A percentile compares a stretch with the other conserved stretches of the same genome.
phyloP scores from a whole-genome alignment of 2,888 invertebrate species.

The Leptura quadrifasciata region DNA sequence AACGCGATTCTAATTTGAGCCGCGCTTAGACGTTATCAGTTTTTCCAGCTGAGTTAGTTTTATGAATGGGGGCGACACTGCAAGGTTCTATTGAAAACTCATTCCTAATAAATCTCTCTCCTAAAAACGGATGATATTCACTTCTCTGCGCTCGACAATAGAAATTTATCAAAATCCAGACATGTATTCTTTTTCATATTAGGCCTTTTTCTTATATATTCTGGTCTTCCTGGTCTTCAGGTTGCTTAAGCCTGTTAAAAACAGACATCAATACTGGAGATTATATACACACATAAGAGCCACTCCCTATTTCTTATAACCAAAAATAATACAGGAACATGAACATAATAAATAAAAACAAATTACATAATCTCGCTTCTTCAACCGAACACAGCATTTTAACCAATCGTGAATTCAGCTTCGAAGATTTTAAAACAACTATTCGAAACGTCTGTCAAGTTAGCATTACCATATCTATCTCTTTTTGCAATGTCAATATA shows the following conservation, averaged over 20 bases:
- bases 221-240: neutral
- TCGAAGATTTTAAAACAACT: no score
- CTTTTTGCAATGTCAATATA: no score
- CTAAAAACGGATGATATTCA: constrained; percentile 58
- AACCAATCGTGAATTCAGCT: no score
- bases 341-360: no score
- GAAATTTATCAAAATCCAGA: constrained; percentile 57
- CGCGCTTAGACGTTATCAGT: constrained; percentile 65
- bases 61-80: constrained; percentile 62
- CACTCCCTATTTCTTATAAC: no score
- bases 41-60: constrained; percentile 63
- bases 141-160: constrained; percentile 56
- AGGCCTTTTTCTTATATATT: neutral
- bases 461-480: no score
- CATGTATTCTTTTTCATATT: constrained; percentile 43
- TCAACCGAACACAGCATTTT: no score
- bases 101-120: constrained; percentile 58
- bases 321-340: no score
- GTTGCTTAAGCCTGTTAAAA: neutral
- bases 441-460: no score
- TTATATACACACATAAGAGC: neutral
- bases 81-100: constrained; percentile 52
- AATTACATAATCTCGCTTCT: no score
- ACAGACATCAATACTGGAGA: neutral
- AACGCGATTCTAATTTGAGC: constrained; percentile 59